A percentile compares a stretch with the other conserved stretches of the same genome.
Evolutionary conservation across 2,888 invertebrate genomes (phyloP).

Genomic region (Sussaba pulchella): DNA sequence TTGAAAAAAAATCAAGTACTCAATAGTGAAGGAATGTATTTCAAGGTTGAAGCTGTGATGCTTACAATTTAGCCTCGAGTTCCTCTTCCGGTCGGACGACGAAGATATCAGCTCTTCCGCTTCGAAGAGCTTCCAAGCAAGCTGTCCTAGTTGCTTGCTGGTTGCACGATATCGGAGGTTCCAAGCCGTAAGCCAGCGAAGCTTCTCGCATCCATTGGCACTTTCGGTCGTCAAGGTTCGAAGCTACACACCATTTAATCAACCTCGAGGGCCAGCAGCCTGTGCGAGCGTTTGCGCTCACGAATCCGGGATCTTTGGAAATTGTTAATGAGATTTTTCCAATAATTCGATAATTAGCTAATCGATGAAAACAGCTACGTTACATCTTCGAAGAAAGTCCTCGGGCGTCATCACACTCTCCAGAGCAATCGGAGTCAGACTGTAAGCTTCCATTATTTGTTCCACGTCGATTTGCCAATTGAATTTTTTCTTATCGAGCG

Average conservation of each 20-base stretch:
- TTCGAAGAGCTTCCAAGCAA: conserved; percentile 89
- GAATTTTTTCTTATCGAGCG: conserved; percentile 82
- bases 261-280: conserved; percentile 79
- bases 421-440: conserved; percentile 83
- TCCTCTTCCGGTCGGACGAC: conserved; percentile 90
- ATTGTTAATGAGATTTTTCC: not conserved
- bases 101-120: conserved; percentile 89
- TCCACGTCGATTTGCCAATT: conserved; percentile 87
- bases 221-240: conserved; percentile 90
- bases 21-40: too few relatives aligned
- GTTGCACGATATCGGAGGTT: conserved; percentile 92
- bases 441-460: conserved; percentile 87
- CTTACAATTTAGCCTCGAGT: conserved; percentile 88
- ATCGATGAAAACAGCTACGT: conserved; percentile 7
- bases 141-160: conserved; percentile 86
- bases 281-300: conserved; percentile 79
- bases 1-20: conserved; percentile 42
- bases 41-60: too few relatives aligned
- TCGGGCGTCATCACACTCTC: conserved; percentile 87
- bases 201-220: conserved; percentile 92
- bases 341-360: too few relatives aligned
- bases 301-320: conserved; percentile 79
- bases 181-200: conserved; percentile 90
- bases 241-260: conserved; percentile 87
- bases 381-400: conserved; percentile 87